Percentiles rank a stretch among this genome's conserved stretches.
These are phyloP conservation scores for Muscicapa comitata DNA, from an alignment of 2,797 vertebrate genomes.

Conservation along the genomic window DNA sequence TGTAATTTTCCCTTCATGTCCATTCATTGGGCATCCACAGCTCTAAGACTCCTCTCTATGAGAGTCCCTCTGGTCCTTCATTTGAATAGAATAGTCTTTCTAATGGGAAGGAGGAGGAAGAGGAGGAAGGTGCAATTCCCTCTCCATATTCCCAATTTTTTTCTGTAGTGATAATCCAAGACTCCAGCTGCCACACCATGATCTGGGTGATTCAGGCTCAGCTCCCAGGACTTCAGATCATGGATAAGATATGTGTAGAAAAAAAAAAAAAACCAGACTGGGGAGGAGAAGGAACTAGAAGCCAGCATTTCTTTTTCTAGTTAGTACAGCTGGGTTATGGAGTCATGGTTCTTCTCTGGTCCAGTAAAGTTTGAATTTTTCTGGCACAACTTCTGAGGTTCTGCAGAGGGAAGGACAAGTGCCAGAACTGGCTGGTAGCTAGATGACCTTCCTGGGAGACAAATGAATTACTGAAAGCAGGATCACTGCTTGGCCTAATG, in stretches of 20 bases:
- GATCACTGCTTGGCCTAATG: not conserved
- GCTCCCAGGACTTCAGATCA: not conserved
- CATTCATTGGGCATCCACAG: not conserved
- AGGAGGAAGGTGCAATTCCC: not conserved
- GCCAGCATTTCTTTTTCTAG: not conserved
- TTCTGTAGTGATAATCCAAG: not conserved
- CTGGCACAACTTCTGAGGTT: slow-evolving; percentile 9
- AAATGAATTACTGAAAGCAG: not conserved
- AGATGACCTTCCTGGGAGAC: not conserved
- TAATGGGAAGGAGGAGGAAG: not conserved
- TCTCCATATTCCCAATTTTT: not conserved
- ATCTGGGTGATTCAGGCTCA: not conserved
- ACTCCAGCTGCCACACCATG: not conserved
- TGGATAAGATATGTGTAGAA: not conserved
- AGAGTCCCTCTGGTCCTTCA: not conserved
- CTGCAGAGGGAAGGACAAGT: not conserved
- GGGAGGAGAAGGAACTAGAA: not conserved
- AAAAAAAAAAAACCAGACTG: not conserved
- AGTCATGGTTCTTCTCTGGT: not conserved
- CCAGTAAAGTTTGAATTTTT: not conserved
- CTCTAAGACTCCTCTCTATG: not conserved
- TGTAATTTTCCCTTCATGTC: not conserved
- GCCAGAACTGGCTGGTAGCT: not conserved
- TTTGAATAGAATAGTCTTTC: not conserved
- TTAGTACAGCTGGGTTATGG: not conserved